Evolutionary conservation across 2,797 vertebrate species (phyloP), one percentile per base, ranked within the genome.

Genomic region (Emydoidea blandingii): DNA sequence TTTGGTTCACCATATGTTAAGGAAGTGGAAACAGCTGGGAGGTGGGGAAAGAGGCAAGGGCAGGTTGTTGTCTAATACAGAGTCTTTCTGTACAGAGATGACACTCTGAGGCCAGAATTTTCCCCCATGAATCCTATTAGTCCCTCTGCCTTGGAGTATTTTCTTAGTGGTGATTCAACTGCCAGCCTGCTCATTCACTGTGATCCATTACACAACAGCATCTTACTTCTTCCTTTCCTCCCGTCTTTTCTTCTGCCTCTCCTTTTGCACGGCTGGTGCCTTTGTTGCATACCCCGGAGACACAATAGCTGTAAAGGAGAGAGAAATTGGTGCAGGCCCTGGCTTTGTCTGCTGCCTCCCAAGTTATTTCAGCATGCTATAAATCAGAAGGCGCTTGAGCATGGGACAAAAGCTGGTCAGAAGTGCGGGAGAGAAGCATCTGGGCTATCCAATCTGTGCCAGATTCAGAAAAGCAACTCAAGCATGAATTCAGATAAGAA

Each of bases 1-100:
- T 91, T 95, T 92, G 91, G 92, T 93, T 49, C 96, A 97, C 93
- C 98, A 97, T 88, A 90, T 97, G 97, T 95, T 86, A 90, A 97
- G 98, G 98, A 98, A 98, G 95, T 97, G 98, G 98, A 98, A 98
- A 97, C 98, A 98, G 98, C 98, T 98, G 98, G 97, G 21, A 65
- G 72, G 92, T 95, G 95, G 92, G 85, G 83, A 86, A 91, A 90
- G 83, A 97, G 85, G 97, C 94, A 62, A 87, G 92, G 91, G 80
- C 34, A 90, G 47, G 82, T 88, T 96, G 92, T 95, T 97, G 96
- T 97, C 98, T 98, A 80, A 83, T 31, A 72, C 34, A 78, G 68
- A 89, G 80, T 62, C 76, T 93, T 81, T 91, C 87, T 86, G 85
- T 89, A 54, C 49, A 84, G 86, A 92, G 79, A 92, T 65, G 85